Base-by-base conservation (phyloP, 2,113 vertebrate genomes). In the Seriola aureovittata region DNA sequence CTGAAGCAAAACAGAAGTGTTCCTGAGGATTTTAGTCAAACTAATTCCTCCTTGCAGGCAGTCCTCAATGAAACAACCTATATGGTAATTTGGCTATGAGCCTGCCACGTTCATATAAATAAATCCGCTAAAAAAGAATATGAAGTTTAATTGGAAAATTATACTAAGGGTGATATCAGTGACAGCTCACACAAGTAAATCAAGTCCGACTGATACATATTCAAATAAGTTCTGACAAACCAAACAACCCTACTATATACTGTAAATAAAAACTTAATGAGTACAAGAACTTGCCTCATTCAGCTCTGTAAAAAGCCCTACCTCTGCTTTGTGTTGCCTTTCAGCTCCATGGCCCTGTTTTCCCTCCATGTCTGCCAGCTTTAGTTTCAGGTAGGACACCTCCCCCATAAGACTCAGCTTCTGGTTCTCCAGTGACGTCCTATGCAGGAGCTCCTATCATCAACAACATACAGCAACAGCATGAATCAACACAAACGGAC, bases 311-410 rank as follows among this genome's bases (percentile, higher is more conserved):
- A 46, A 25, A 72, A 67, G 73, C 64, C 82, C 85, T 93, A 99
- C 98, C 97, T 99, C 98, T 69, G 97, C 98, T 95, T 98, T 99
- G 84, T 95, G 97, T 85, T 98, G 97, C 72, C 97, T 97, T 80
- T 99, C 97, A 54, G 96, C 94, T 12, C 95, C 95, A 62, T 97
- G 96, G 75, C 83, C 92, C 81, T 97, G 97, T 74, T 97, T 98
- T 87, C 96, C 97, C 85, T 99, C 98, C 96, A 99, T 97, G 73
- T 96, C 95, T 90, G 96, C 96, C 84, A 99, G 93, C 76, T 99
- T 98, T 69, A 99, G 94, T 92, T 98, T 99, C 92, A 99, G 93
- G 86, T 96, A 96, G 80, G 98, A 99, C 81, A 99, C 96, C 93
- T 99, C 97, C 81, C 97, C 96, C 96, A 97, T 96, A 77, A 99